A percentile compares a stretch with the other conserved stretches of the same genome.
phyloP scores from a whole-genome alignment of 35 echinoderm and acorn worm genomes.

The Ophioderma brevispina region DNA sequence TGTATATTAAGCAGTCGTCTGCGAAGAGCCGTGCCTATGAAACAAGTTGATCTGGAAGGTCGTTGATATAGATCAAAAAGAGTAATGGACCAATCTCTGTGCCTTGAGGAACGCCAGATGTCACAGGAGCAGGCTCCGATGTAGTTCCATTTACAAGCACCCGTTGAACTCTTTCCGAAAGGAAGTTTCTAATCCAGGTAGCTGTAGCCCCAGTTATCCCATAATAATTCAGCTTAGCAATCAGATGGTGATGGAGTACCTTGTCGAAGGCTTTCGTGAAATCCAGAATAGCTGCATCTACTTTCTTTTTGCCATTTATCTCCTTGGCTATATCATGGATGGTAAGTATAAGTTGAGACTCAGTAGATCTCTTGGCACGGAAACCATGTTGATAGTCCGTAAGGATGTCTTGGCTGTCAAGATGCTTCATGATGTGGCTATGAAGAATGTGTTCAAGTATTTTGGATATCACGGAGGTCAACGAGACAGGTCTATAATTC shows the following conservation, averaged over 20 bases:
- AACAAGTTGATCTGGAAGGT: constrained; percentile 20
- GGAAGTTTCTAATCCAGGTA: constrained; percentile 47
- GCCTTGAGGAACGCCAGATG: constrained; percentile 38
- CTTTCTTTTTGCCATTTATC: background rate
- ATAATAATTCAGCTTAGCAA: constrained; percentile 36
- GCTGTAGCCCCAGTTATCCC: constrained; percentile 6
- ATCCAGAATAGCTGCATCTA: constrained; percentile 20
- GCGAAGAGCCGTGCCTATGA: constrained; percentile 45
- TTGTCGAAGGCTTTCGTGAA: constrained; percentile 62
- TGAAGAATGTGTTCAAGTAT: constrained; percentile 52
- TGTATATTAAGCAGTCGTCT: constrained; percentile 55
- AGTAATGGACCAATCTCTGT: constrained; percentile 39
- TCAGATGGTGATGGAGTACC: constrained; percentile 27
- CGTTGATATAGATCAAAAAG: constrained; percentile 52
- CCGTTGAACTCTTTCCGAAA: constrained; percentile 8
- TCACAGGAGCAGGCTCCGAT: constrained; percentile 18
- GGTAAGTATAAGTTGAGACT: constrained; percentile 26
- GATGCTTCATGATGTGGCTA: constrained; percentile 46
- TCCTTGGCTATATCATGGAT: constrained; percentile 37
- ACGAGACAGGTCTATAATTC: constrained; percentile 52
- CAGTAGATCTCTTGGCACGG: constrained; percentile 13
- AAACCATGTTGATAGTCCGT: constrained; percentile 47
- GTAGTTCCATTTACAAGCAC: constrained; percentile 43
- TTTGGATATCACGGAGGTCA: constrained; percentile 37
- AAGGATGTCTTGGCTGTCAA: constrained; percentile 27